Evolutionary conservation across 1,140 invertebrate genomes (phyloP).

Genomic region (Pemphigus obesinymphae): DNA sequence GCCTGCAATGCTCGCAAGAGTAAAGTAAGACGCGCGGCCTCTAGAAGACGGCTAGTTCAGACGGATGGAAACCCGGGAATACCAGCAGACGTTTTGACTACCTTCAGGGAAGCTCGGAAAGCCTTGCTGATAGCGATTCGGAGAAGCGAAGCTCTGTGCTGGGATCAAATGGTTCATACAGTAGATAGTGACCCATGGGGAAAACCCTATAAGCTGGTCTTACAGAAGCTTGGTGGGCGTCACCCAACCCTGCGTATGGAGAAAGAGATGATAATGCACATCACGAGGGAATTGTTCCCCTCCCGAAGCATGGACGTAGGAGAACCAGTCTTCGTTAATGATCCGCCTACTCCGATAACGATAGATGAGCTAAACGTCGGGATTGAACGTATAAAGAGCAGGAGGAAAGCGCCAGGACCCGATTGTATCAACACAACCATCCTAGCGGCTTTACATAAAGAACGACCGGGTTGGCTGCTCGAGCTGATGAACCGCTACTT

Average conservation of each 20-base stretch:
- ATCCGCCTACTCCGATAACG: no score
- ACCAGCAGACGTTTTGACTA: not conserved
- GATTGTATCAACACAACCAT: not conserved
- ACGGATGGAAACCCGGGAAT: no score
- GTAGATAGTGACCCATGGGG: not conserved
- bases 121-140: not conserved
- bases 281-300: not conserved
- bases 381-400: no score
- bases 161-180: not conserved
- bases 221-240: not conserved
- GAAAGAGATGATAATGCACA: not conserved
- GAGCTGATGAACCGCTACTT: not conserved
- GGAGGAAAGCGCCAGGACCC: not conserved
- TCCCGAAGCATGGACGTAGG: not conserved
- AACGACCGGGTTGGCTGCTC: not conserved
- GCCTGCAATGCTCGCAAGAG: not conserved
- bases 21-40: not conserved
- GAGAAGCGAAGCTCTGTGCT: not conserved
- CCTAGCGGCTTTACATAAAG: not conserved
- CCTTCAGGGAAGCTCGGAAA: not conserved
- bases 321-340: not conserved
- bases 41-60: no score
- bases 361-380: accelerated
- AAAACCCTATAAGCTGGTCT: not conserved
- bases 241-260: not conserved